These are phyloP conservation scores for Halcyon chelicuti DNA, from an alignment of 2,797 vertebrate genomes.

Conservation along the genomic window DNA sequence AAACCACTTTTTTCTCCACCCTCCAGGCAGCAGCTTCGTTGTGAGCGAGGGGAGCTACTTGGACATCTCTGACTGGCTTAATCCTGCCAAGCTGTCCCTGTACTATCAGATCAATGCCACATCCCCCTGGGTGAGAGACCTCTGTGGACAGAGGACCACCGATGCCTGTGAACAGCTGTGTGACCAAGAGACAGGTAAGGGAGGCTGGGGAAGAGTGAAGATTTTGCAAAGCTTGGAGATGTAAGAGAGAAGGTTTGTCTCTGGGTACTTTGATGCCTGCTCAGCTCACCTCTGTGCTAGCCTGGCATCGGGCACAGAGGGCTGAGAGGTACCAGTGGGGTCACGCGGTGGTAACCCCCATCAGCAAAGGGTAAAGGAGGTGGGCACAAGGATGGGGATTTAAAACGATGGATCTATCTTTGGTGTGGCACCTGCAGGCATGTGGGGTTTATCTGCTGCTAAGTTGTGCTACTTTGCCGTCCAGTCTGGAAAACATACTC, in stretches of 20 bases:
- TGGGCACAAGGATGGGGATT: not conserved
- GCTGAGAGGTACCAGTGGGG: not conserved
- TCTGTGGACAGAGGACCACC: conserved; percentile 93
- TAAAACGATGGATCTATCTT: not conserved
- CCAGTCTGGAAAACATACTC: not conserved
- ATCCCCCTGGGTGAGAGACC: conserved; percentile 93
- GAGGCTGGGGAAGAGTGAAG: rapidly evolving
- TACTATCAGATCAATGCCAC: conserved; percentile 96
- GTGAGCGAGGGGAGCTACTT: conserved; percentile 95
- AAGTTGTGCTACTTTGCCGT: not conserved
- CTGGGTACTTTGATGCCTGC: rapidly evolving
- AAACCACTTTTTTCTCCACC: not conserved
- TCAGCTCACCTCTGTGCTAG: not conserved
- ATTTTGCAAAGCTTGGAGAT: not conserved
- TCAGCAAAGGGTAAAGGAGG: not conserved
- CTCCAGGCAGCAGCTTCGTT: conserved; percentile 95
- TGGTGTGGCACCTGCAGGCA: not conserved
- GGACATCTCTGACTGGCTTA: conserved; percentile 97
- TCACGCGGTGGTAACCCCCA: not conserved
- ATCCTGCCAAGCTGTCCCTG: conserved; percentile 93
- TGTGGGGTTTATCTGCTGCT: not conserved
- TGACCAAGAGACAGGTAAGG: conserved; percentile 93
- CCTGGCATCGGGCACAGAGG: not conserved
- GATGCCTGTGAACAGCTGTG: conserved; percentile 97
- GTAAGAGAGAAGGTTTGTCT: not conserved